These are phyloP conservation scores for Scaptomyza parva DNA, from an alignment of 2,888 invertebrate genomes.

Conservation along the genomic window DNA sequence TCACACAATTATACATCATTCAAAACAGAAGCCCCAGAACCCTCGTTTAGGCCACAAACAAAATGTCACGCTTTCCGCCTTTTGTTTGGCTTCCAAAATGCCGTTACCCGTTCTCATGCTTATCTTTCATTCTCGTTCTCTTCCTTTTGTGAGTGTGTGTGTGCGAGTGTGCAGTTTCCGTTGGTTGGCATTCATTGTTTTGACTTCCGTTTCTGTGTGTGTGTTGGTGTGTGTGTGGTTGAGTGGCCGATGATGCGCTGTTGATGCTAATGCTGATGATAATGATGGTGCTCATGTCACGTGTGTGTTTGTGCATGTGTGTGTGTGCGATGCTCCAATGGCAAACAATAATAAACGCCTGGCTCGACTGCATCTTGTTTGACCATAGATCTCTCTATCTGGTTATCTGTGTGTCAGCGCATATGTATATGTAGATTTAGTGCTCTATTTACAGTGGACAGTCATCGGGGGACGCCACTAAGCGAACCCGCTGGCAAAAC, in stretches of 20 bases:
- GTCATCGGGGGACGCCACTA: constrained; percentile 32
- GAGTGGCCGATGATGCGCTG: constrained; percentile 51
- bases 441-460: constrained; percentile 64
- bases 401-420: constrained; percentile 51
- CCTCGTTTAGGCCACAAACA: constrained; percentile 31
- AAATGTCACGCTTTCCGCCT: constrained; percentile 46
- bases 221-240: constrained; percentile 21
- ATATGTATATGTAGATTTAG: constrained; percentile 59
- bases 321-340: constrained; percentile 49
- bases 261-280: constrained; percentile 32
- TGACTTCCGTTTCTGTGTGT: constrained; percentile 58
- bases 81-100: constrained; percentile 38
- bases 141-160: constrained; percentile 20
- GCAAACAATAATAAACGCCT: constrained; percentile 74
- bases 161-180: constrained; percentile 46
- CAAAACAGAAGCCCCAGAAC: constrained; percentile 38
- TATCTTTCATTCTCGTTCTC: neutral
- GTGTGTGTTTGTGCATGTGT: constrained; percentile 40
- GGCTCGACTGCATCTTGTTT: constrained; percentile 51
- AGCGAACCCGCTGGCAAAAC: constrained; percentile 16
- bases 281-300: constrained; percentile 20
- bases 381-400: constrained; percentile 51
- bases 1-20: constrained; percentile 62
- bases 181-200: constrained; percentile 63
- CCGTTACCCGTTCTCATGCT: neutral